Evolutionary conservation across 2,797 vertebrate species (phyloP), one percentile per base, ranked within the genome.

Genomic region (Megalops cyprinoides): DNA sequence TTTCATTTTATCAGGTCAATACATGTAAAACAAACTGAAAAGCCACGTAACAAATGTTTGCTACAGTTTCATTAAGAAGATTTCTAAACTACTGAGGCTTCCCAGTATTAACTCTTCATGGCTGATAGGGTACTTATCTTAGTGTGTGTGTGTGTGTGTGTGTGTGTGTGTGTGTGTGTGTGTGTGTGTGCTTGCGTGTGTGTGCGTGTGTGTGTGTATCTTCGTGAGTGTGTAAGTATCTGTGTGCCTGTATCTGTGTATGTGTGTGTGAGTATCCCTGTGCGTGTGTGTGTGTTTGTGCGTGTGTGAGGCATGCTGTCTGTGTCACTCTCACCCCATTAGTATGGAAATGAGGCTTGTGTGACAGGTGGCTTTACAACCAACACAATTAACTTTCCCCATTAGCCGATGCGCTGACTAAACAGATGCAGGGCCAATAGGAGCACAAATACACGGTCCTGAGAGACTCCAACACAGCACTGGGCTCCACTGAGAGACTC

Each of bases 301-400:
- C 76, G 49, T 76, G 49, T 37, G 8, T n/a, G 92, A 92, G 89
- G 92, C 94, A 93, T 91, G 87, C 92, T 88, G 93, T 94, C 94
- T 90, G 91, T 95, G 94, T 93, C 95, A 91, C 93, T 92, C 94
- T 95, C 92, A 91, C 92, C 91, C 94, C 93, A 96, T 96, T 96
- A 96, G 95, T 96, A 97, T 97, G 96, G 95, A 96, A 97, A 97
- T 96, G 94, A 96, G 94, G 94, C 95, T 94, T 94, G 94, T 94
- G 94, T 96, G 96, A 97, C 96, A 97, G 95, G 95, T 96, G 96
- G 96, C 95, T 95, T 95, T 95, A 96, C 96, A 96, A 95, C 94
- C 95, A 96, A 94, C 94, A 97, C 95, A 96, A 96, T 96, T 96
- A 96, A 96, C 95, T 96, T 96, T 94, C 95, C 96, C 94, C 93